Conservation (phyloP, 2,797 vertebrate species). For the Paedocypris micromegethes region DNA sequence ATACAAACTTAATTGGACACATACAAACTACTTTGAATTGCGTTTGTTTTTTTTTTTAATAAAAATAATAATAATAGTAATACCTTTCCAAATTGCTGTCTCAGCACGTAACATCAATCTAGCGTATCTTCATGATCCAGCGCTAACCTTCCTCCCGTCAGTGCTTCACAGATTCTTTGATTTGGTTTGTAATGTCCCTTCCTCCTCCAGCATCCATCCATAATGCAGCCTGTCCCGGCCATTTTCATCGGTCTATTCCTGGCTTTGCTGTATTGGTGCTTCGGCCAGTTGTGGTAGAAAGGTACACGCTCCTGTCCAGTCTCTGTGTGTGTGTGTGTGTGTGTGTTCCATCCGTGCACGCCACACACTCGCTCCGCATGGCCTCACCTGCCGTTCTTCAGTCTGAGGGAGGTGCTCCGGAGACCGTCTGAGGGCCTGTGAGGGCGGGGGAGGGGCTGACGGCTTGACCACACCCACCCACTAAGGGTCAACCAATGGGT, state of each 20-base stretch:
- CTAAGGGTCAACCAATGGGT: constrained; percentile 51
- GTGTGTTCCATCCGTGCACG: constrained; percentile 71
- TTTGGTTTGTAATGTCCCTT: constrained; percentile 78
- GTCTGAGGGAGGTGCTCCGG: constrained; percentile 20
- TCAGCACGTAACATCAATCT: too few relatives aligned
- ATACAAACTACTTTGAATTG: too few relatives aligned
- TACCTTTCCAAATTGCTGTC: too few relatives aligned
- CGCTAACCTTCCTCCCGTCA: constrained; percentile 6
- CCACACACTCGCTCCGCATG: constrained; percentile 39
- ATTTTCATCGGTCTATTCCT: constrained; percentile 99
- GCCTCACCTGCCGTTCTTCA: constrained; percentile 34
- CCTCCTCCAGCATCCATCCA: constrained; percentile 93
- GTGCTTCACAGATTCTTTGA: constrained; percentile 69
- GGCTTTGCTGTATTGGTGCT: constrained; percentile 99
- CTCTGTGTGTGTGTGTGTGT: constrained; percentile 69
- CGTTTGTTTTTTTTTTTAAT: too few relatives aligned
- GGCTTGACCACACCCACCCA: too few relatives aligned
- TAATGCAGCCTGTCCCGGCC: constrained; percentile 99
- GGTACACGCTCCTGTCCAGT: constrained; percentile 87
- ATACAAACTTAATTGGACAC: too few relatives aligned
- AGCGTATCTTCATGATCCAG: too few relatives aligned
- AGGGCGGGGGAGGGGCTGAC: too few relatives aligned
- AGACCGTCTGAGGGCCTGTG: too few relatives aligned
- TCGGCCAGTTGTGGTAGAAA: constrained; percentile 99
- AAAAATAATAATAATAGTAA: too few relatives aligned